Evolutionary conservation across 2,113 vertebrate species (phyloP).

Genomic region (Halichoerus grypus): DNA sequence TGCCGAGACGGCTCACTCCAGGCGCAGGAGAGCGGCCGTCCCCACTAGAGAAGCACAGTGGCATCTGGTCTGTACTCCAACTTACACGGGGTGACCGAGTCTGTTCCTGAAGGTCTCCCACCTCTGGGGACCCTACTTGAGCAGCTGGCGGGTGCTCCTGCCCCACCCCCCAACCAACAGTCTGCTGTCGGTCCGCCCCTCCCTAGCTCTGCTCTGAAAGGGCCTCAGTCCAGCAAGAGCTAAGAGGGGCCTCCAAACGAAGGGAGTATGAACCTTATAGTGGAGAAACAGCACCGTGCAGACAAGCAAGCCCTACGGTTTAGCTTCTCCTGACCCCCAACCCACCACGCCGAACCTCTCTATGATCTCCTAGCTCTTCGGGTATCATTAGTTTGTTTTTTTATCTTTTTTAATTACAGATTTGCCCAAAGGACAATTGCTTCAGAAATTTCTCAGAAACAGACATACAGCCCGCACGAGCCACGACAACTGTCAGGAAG

Average conservation of each 20-base stretch:
- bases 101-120: not conserved
- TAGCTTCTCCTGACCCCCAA: not conserved
- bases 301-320: not conserved
- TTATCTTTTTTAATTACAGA: not conserved
- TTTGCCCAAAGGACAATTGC: not conserved
- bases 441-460: constrained; percentile 34
- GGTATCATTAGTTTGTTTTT: not conserved
- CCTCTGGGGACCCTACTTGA: not conserved
- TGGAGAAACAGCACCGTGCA: not conserved
- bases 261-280: not conserved
- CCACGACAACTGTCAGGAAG: not conserved
- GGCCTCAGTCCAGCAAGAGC: not conserved
- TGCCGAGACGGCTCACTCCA: not conserved
- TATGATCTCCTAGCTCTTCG: not conserved
- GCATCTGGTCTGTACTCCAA: not conserved
- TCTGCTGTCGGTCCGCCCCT: not conserved
- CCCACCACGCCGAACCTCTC: not conserved
- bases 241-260: not conserved
- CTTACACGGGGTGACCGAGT: not conserved
- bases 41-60: not conserved
- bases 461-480: not conserved
- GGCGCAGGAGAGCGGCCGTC: not conserved
- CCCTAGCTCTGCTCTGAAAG: not conserved
- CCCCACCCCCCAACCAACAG: not conserved
- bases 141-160: not conserved